A percentile compares a stretch with the other conserved stretches of the same genome.
phyloP scores from a whole-genome alignment of 2,888 invertebrate genomes.

The Leptothorax acervorum region DNA sequence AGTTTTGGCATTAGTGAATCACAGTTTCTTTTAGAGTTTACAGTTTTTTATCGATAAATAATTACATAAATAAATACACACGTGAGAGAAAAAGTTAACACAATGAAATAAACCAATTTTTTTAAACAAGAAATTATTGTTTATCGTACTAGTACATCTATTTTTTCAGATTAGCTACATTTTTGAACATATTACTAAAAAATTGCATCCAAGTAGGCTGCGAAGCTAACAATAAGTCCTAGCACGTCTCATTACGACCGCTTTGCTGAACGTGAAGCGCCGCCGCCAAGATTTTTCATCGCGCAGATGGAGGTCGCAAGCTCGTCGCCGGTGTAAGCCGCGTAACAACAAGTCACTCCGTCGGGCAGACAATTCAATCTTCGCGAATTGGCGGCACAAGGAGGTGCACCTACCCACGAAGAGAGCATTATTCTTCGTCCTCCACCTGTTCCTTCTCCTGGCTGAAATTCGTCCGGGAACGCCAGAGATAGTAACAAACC shows the following conservation, averaged over 20 bases:
- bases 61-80: neutral
- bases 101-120: neutral
- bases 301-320: slow-evolving; percentile 17
- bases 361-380: slow-evolving; percentile 71
- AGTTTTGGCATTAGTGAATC: neutral
- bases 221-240: neutral
- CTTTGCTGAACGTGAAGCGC: slow-evolving; percentile 20
- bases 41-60: neutral
- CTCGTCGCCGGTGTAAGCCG: slow-evolving; percentile 60
- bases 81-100: neutral
- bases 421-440: slow-evolving; percentile 69
- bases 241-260: slow-evolving; percentile 22
- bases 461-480: slow-evolving; percentile 63
- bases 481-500: slow-evolving; percentile 60
- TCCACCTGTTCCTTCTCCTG: slow-evolving; percentile 42
- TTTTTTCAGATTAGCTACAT: neutral
- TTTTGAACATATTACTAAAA: slow-evolving; percentile 14
- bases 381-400: slow-evolving; percentile 65
- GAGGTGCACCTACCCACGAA: slow-evolving; percentile 63
- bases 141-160: neutral
- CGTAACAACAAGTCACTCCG: slow-evolving; percentile 69
- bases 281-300: slow-evolving; percentile 51
- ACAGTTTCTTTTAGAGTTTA: neutral
- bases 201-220: neutral
- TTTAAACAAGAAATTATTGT: neutral